Percentiles rank a stretch among this genome's conserved stretches.
These are phyloP conservation scores for Brassicogethes aeneus DNA, from an alignment of 2,888 invertebrate genomes.

Conservation along the genomic window DNA sequence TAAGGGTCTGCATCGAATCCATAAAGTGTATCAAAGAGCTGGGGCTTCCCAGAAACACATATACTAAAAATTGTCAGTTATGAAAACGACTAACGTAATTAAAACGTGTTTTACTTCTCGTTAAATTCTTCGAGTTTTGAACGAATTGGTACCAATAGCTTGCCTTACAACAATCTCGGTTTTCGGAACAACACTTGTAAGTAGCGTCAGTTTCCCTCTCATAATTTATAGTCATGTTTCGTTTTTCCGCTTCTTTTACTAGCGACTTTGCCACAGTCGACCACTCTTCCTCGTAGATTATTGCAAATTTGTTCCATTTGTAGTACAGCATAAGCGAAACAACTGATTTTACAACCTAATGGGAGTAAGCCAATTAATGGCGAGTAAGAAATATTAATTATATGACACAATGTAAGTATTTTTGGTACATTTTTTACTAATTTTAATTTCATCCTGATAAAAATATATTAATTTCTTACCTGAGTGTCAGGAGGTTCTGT, in stretches of 20 bases:
- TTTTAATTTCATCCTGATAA: too few relatives aligned
- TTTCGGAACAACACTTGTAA: conserved; percentile 69
- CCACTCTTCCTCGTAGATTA: conserved; percentile 76
- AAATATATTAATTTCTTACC: too few relatives aligned
- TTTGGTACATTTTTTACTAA: too few relatives aligned
- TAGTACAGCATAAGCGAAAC: conserved; percentile 84
- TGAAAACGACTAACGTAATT: neutral
- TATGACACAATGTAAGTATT: too few relatives aligned
- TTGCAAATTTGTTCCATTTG: conserved; percentile 89
- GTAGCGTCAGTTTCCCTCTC: conserved; percentile 60
- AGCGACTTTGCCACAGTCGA: conserved; percentile 74
- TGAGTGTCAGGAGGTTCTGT: conserved; percentile 92
- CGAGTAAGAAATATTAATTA: too few relatives aligned
- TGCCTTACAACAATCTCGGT: conserved; percentile 65
- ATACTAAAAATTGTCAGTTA: conserved; percentile 58
- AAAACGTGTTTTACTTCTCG: conserved; percentile 56
- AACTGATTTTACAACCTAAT: conserved; percentile 91
- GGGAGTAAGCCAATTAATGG: too few relatives aligned
- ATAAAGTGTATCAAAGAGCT: conserved; percentile 83
- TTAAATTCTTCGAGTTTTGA: conserved; percentile 76
- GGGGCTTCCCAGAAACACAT: conserved; percentile 86
- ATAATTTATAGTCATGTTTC: conserved; percentile 80
- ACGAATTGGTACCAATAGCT: conserved; percentile 78
- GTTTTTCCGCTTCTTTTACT: conserved; percentile 61
- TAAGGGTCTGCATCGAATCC: conserved; percentile 81